These are phyloP conservation scores for Girardinus metallicus DNA, from an alignment of 2,797 vertebrate genomes.

Conservation along the genomic window DNA sequence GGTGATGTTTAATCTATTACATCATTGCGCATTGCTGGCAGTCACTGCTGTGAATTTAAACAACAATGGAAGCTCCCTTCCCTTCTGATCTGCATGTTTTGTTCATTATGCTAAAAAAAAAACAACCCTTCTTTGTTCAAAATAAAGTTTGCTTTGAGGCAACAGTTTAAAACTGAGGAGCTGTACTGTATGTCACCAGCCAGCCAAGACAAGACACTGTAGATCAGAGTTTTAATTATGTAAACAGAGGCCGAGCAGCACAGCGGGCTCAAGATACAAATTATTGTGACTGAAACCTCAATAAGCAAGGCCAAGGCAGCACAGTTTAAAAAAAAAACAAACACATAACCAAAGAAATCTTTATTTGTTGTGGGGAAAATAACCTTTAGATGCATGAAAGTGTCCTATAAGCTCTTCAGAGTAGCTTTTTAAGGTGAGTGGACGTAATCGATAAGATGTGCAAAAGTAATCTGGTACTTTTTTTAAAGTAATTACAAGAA, in stretches of 20 bases:
- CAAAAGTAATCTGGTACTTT: neutral
- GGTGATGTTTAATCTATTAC: conserved; percentile 57
- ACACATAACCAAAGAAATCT: neutral
- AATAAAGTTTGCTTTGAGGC: conserved; percentile 24
- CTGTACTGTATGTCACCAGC: conserved; percentile 29
- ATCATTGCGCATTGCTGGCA: conserved; percentile 23
- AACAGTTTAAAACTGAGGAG: conserved; percentile 10
- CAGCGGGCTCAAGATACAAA: conserved; percentile 24
- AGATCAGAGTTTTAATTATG: conserved; percentile 56
- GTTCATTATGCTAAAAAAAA: conserved; percentile 41
- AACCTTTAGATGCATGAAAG: neutral
- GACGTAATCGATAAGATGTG: neutral
- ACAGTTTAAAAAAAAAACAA: neutral
- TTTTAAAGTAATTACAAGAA: neutral
- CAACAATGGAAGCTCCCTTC: conserved; percentile 41
- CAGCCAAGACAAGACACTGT: conserved; percentile 41
- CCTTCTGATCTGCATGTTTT: conserved; percentile 35
- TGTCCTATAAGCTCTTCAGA: neutral
- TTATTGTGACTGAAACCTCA: conserved; percentile 20
- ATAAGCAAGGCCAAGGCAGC: conserved; percentile 1
- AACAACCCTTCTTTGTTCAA: conserved; percentile 16
- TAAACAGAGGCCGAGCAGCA: conserved; percentile 49
- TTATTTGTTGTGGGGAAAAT: neutral
- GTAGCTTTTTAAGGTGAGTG: neutral
- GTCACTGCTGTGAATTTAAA: conserved; percentile 33